These are phyloP conservation scores for Enteromius viviparus DNA, from an alignment of 2,797 vertebrate species.

Conservation along the genomic window DNA sequence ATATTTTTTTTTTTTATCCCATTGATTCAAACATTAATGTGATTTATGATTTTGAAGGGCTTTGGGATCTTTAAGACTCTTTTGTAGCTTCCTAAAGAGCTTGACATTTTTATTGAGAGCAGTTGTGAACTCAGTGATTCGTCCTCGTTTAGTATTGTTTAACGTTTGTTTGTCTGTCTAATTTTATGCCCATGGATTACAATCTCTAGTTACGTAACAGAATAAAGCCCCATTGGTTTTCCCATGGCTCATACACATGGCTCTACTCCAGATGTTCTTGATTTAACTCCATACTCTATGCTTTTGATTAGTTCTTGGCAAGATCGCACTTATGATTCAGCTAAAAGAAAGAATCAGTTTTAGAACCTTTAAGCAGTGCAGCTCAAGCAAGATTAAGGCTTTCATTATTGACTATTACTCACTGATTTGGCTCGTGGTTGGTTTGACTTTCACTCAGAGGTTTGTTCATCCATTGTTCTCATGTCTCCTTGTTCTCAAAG, in stretches of 20 bases:
- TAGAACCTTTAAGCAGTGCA: constrained; percentile 3
- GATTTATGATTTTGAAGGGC: constrained; percentile 2
- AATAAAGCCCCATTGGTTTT: constrained; percentile 16
- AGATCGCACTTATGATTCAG: background rate
- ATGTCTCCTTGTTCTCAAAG: constrained; percentile 26
- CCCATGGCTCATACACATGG: constrained; percentile 16
- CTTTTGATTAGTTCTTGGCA: constrained; percentile 33
- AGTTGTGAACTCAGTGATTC: constrained; percentile 10
- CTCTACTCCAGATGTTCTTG: constrained; percentile 20
- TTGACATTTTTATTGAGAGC: constrained; percentile 17
- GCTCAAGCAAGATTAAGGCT: constrained; percentile 13
- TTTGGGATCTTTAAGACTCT: constrained; percentile 1
- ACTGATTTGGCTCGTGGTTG: constrained; percentile 14
- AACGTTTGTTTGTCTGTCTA: constrained; percentile 24
- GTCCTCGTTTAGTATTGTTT: constrained; percentile 11
- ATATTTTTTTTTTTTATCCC: background rate
- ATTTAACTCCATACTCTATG: background rate
- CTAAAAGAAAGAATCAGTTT: constrained; percentile 13
- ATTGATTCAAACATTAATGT: constrained; percentile 2
- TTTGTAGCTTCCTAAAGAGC: constrained; percentile 8
- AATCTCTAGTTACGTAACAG: constrained; percentile 1
- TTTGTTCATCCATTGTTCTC: constrained; percentile 12
- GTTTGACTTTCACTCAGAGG: background rate
- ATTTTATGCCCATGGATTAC: constrained; percentile 37
- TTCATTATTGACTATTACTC: constrained; percentile 28